These are phyloP conservation scores for Glomeris maerens DNA, from an alignment of 1,140 invertebrate species.

Conservation along the genomic window DNA sequence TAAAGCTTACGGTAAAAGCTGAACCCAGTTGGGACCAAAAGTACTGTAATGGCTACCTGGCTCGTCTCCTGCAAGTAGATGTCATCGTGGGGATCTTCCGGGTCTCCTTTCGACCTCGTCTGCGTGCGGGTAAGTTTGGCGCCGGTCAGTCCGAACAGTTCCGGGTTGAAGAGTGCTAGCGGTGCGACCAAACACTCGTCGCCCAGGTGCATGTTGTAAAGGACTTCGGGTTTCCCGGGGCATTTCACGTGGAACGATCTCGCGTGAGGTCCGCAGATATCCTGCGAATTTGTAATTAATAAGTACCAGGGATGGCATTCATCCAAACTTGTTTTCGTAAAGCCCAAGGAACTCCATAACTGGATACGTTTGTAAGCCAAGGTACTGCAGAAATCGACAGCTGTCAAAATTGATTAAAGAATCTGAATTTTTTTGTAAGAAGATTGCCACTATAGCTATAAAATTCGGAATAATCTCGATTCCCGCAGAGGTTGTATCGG, in stretches of 20 bases:
- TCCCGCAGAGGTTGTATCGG: too few relatives aligned
- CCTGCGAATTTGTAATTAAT: too few relatives aligned
- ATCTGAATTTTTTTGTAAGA: too few relatives aligned
- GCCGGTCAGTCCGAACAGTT: slow-evolving; percentile 71
- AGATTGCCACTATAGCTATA: too few relatives aligned
- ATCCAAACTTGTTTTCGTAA: too few relatives aligned
- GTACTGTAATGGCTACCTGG: slow-evolving; percentile 6
- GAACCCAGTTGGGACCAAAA: not conserved
- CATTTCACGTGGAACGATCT: slow-evolving; percentile 59
- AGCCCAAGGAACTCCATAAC: too few relatives aligned
- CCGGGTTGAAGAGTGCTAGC: slow-evolving; percentile 71
- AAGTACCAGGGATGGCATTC: too few relatives aligned
- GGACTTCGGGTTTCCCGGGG: slow-evolving; percentile 49
- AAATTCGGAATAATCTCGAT: too few relatives aligned
- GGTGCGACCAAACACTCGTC: slow-evolving; percentile 89
- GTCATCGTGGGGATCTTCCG: slow-evolving; percentile 87
- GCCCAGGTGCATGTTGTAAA: slow-evolving; percentile 68
- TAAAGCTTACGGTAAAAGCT: not conserved
- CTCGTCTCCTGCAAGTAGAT: slow-evolving; percentile 78
- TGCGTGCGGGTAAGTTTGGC: slow-evolving; percentile 47
- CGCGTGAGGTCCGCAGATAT: slow-evolving; percentile 68
- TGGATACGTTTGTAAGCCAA: too few relatives aligned
- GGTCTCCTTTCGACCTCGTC: slow-evolving; percentile 62
- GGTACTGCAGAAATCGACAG: too few relatives aligned
- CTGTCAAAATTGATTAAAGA: too few relatives aligned